Percentiles rank a stretch among this genome's conserved stretches.
phyloP scores from a whole-genome alignment of 2,113 vertebrate species.

The Dicentrarchus labrax region DNA sequence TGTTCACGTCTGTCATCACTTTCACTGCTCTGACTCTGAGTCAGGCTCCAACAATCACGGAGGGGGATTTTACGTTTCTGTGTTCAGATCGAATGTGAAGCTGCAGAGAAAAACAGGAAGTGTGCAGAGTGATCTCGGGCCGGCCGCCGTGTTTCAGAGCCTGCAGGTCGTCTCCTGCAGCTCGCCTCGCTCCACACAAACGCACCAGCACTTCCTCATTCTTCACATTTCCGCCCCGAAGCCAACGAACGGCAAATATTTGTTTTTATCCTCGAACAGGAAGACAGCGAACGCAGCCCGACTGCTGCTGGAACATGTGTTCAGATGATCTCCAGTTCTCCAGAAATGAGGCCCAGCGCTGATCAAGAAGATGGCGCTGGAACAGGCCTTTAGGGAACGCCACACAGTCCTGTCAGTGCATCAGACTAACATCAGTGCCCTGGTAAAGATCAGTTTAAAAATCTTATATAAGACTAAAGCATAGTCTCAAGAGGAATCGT shows the following conservation, averaged over 20 bases:
- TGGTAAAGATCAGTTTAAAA: too few relatives aligned
- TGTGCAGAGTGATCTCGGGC: conserved; percentile 31
- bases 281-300: not conserved
- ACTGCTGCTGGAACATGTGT: not conserved
- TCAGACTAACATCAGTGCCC: too few relatives aligned
- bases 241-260: conserved; percentile 39
- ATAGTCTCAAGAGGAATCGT: too few relatives aligned
- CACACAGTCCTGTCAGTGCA: too few relatives aligned
- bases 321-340: too few relatives aligned
- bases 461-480: too few relatives aligned
- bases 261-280: conserved; percentile 24
- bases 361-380: too few relatives aligned
- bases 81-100: not conserved
- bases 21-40: conserved; percentile 1
- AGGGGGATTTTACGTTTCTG: not conserved
- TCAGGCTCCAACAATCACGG: not conserved
- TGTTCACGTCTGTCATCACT: not conserved
- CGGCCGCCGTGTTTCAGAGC: conserved; percentile 3
- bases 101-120: conserved; percentile 67
- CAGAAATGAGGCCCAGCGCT: too few relatives aligned
- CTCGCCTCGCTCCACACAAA: not conserved
- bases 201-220: conserved; percentile 67
- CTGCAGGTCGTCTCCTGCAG: conserved; percentile 23
- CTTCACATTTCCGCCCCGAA: conserved; percentile 37
- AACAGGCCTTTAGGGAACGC: too few relatives aligned